A percentile compares a stretch with the other conserved stretches of the same genome.
Evolutionary conservation across 2,888 invertebrate genomes (phyloP).

Genomic region (Zele albiditarsus): DNA sequence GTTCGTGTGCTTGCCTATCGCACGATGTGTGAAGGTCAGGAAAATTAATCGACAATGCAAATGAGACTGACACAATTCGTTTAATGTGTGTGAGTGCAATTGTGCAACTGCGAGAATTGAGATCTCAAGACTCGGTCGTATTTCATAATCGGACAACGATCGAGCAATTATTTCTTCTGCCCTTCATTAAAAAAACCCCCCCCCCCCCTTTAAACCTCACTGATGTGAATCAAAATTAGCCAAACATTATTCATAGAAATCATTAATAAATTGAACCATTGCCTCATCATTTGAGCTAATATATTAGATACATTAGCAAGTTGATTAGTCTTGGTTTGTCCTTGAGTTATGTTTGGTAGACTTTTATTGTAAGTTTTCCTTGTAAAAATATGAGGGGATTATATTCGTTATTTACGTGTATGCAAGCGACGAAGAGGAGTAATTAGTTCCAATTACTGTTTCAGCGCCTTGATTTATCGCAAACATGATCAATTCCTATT

Average conservation of each 20-base stretch:
- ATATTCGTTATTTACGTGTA: not conserved
- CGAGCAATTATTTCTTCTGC: constrained; percentile 19
- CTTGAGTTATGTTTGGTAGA: not conserved
- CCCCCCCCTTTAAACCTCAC: too few species aligned
- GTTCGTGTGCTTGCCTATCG: not conserved
- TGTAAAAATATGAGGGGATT: not conserved
- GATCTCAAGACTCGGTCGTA: constrained; percentile 15
- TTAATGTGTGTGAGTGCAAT: not conserved
- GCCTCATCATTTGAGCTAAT: too few species aligned
- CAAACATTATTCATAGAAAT: not conserved
- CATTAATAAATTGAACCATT: too few species aligned
- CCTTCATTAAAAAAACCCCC: too few species aligned
- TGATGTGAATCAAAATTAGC: too few species aligned
- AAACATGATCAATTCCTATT: too few species aligned
- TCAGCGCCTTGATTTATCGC: not conserved
- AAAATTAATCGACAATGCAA: constrained; percentile 21
- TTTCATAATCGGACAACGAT: constrained; percentile 39
- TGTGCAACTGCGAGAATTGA: constrained; percentile 19
- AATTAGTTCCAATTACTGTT: not conserved
- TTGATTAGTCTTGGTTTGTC: not conserved
- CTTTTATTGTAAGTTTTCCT: not conserved
- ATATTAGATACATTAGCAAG: too few species aligned
- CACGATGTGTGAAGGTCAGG: constrained; percentile 18
- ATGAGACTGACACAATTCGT: not conserved
- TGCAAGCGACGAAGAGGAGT: not conserved